These are phyloP conservation scores for Lamellibrachia columna DNA, from an alignment of 2,888 invertebrate genomes.

Conservation along the genomic window DNA sequence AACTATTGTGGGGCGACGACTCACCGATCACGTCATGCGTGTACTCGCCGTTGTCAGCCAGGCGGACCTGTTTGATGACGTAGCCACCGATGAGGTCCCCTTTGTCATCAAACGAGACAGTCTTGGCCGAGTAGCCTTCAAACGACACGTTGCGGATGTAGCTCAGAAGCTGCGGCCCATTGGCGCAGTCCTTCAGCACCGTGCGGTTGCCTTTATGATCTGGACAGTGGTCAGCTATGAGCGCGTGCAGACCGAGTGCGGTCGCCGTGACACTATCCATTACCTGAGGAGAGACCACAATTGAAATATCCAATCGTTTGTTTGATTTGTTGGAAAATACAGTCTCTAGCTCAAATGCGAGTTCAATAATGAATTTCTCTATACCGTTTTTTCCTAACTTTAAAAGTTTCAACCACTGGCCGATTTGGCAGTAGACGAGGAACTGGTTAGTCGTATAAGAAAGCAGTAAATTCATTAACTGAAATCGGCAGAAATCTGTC, in stretches of 20 bases:
- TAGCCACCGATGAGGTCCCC: conserved; percentile 50
- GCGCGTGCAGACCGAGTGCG: conserved; percentile 46
- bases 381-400: no score
- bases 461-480: not conserved
- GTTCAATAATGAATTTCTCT: not conserved
- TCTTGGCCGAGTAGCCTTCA: conserved; percentile 45
- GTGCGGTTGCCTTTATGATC: conserved; percentile 32
- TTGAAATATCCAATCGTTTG: no score
- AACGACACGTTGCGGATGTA: conserved; percentile 46
- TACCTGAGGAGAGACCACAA: not conserved
- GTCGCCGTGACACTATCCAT: not conserved
- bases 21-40: conserved; percentile 6
- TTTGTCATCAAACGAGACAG: conserved; percentile 48
- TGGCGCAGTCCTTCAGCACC: conserved; percentile 39
- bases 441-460: not conserved
- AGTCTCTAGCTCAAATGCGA: not conserved
- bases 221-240: conserved; percentile 47
- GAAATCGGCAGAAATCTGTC: not conserved
- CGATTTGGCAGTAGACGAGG: no score
- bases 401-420: no score
- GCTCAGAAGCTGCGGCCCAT: conserved; percentile 41
- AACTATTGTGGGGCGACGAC: no score
- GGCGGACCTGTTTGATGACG: conserved; percentile 41
- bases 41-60: conserved; percentile 10
- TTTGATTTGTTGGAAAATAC: no score